Percentiles rank a stretch among this genome's conserved stretches.
These are phyloP conservation scores for Drosophila nigromelanica DNA, from an alignment of 1,140 invertebrate species.

Conservation along the genomic window DNA sequence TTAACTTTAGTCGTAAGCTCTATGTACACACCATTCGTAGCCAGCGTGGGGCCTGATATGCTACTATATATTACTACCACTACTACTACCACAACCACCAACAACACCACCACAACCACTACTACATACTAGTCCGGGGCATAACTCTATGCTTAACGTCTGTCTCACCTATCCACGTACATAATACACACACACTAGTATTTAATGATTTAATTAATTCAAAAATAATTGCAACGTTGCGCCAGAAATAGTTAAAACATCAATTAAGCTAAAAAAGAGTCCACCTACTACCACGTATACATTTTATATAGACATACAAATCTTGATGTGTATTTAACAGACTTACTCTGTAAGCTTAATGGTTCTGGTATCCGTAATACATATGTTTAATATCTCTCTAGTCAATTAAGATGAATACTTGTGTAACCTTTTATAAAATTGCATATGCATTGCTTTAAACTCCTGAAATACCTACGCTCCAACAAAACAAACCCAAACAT, in stretches of 20 bases:
- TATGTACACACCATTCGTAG: slow-evolving; percentile 22
- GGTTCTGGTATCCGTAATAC: slow-evolving; percentile 70
- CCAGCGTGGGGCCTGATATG: slow-evolving; percentile 43
- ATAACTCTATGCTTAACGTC: slow-evolving; percentile 50
- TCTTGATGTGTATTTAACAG: slow-evolving; percentile 58
- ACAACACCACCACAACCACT: slow-evolving; percentile 35
- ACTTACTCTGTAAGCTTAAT: slow-evolving; percentile 70
- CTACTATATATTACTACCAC: slow-evolving; percentile 54
- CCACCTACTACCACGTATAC: slow-evolving; percentile 15
- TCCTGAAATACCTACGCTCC: slow-evolving; percentile 23
- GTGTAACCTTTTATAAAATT: slow-evolving; percentile 71
- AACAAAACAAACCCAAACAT: slow-evolving; percentile 21
- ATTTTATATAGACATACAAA: slow-evolving; percentile 17
- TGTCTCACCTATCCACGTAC: slow-evolving; percentile 18
- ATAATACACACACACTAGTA: slow-evolving; percentile 9
- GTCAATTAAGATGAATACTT: slow-evolving; percentile 60
- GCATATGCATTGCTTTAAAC: slow-evolving; percentile 71
- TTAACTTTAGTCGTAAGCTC: slow-evolving; percentile 61
- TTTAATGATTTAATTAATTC: slow-evolving; percentile 17
- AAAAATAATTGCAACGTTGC: slow-evolving; percentile 1
- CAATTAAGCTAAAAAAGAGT: slow-evolving; percentile 6
- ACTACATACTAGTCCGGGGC: slow-evolving; percentile 26
- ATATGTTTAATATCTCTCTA: slow-evolving; percentile 61
- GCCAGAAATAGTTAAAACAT: not conserved
- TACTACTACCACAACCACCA: slow-evolving; percentile 29